Evolutionary conservation across 2,797 vertebrate species (phyloP).

Genomic region (Malacoctenus gilli): DNA sequence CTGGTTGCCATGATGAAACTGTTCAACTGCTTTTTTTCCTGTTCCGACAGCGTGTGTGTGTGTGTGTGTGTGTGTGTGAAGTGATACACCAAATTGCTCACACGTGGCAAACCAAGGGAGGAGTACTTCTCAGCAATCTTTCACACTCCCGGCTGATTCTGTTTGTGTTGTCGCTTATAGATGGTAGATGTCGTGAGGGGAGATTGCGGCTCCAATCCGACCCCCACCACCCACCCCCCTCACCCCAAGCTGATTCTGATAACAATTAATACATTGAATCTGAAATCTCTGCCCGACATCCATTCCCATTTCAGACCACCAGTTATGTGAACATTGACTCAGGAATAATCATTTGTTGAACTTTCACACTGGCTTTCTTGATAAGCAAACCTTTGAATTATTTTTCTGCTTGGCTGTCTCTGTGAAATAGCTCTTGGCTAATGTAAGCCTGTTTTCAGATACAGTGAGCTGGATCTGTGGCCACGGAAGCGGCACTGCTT

Average conservation of each 20-base stretch:
- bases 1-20: not conserved
- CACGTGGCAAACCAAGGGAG: slow-evolving; percentile 30
- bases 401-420: slow-evolving; percentile 82
- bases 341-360: slow-evolving; percentile 82
- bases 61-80: slow-evolving; percentile 15
- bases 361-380: slow-evolving; percentile 74
- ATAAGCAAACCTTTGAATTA: slow-evolving; percentile 83
- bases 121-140: slow-evolving; percentile 38
- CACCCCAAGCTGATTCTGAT: slow-evolving; percentile 55
- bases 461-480: slow-evolving; percentile 67
- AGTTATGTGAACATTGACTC: slow-evolving; percentile 79
- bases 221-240: slow-evolving; percentile 36
- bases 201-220: slow-evolving; percentile 7
- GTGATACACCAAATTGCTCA: slow-evolving; percentile 24
- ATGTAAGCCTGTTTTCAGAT: slow-evolving; percentile 78
- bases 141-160: slow-evolving; percentile 15
- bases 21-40: not conserved
- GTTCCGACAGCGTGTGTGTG: slow-evolving; percentile 3
- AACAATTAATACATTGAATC: slow-evolving; percentile 77
- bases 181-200: slow-evolving; percentile 34
- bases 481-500: slow-evolving; percentile 34
- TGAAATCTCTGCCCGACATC: slow-evolving; percentile 67
- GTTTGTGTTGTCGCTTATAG: slow-evolving; percentile 53
- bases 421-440: slow-evolving; percentile 80
- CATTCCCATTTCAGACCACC: slow-evolving; percentile 73